phyloP scores from a whole-genome alignment of 2,888 invertebrate genomes.

The Schizotus pectinicornis region DNA sequence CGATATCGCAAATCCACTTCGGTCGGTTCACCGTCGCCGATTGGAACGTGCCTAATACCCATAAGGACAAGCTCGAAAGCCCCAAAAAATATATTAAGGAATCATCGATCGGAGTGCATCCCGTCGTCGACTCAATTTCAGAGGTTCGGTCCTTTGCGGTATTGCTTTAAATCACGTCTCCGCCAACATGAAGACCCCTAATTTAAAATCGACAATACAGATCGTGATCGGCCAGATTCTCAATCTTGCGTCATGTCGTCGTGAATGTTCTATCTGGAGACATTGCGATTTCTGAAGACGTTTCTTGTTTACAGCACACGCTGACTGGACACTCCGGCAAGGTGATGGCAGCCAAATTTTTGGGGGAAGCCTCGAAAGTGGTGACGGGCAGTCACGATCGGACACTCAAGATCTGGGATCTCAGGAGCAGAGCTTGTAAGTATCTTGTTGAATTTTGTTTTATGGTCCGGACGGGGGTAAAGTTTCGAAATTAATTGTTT shows the following conservation, averaged over 20 bases:
- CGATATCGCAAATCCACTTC: neutral
- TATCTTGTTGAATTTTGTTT: slow-evolving; percentile 37
- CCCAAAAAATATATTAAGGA: neutral
- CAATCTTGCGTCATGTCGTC: slow-evolving; percentile 16
- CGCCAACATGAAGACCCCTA: slow-evolving; percentile 14
- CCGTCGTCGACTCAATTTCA: neutral
- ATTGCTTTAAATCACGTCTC: slow-evolving; percentile 14
- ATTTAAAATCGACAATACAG: slow-evolving; percentile 27
- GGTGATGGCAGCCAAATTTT: slow-evolving; percentile 96
- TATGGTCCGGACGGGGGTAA: neutral
- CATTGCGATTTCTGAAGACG: too few relatives aligned
- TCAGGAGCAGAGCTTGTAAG: slow-evolving; percentile 88
- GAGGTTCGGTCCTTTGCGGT: neutral
- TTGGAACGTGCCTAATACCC: slow-evolving; percentile 2
- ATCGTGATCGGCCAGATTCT: slow-evolving; percentile 30
- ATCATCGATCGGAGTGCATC: neutral
- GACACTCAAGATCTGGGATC: slow-evolving; percentile 98
- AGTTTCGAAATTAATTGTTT: neutral
- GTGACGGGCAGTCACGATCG: slow-evolving; percentile 98
- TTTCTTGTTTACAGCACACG: slow-evolving; percentile 75
- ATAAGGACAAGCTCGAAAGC: neutral
- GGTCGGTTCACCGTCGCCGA: neutral
- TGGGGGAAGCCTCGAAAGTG: slow-evolving; percentile 89
- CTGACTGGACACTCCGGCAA: slow-evolving; percentile 96
- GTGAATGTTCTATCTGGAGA: neutral